Conservation (phyloP, 92 coral and sea anemone genomes). For the Plumapathes pennacea region DNA sequence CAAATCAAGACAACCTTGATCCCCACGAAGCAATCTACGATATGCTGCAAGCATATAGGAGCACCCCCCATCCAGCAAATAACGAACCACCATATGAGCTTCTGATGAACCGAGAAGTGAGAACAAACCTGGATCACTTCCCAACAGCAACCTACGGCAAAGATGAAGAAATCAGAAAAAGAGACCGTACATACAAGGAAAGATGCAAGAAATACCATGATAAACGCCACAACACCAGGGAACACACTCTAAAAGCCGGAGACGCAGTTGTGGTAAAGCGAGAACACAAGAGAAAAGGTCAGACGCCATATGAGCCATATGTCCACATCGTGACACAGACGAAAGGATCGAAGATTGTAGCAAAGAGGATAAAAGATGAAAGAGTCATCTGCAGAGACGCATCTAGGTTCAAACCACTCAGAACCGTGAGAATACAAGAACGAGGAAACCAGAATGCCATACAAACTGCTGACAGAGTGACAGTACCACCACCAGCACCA, state of each 20-base stretch:
- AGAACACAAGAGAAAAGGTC: constrained; percentile 39
- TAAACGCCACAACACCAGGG: constrained; percentile 40
- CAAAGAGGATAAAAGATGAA: constrained; percentile 34
- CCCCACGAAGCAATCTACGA: constrained; percentile 55
- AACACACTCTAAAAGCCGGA: constrained; percentile 39
- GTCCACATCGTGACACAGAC: too few species aligned
- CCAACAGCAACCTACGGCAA: constrained; percentile 26
- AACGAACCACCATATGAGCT: constrained; percentile 43
- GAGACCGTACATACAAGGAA: constrained; percentile 43
- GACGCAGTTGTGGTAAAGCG: constrained; percentile 56
- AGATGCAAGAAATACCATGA: constrained; percentile 45
- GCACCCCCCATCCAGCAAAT: constrained; percentile 58
- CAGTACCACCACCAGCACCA: constrained; percentile 16
- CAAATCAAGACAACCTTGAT: constrained; percentile 26
- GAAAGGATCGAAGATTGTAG: too few species aligned
- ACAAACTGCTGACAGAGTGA: constrained; percentile 10
- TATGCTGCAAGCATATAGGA: constrained; percentile 54
- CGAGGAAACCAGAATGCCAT: constrained; percentile 11
- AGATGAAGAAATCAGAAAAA: constrained; percentile 37
- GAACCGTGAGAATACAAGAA: constrained; percentile 12
- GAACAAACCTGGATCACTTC: constrained; percentile 56
- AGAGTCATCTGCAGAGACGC: constrained; percentile 52
- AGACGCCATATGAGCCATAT: constrained; percentile 50
- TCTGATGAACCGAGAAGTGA: constrained; percentile 37
- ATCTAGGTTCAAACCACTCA: constrained; percentile 48